Evolutionary conservation across 2,797 vertebrate genomes (phyloP), one percentile per base, ranked within the genome.

Genomic region (Microtus californicus): DNA sequence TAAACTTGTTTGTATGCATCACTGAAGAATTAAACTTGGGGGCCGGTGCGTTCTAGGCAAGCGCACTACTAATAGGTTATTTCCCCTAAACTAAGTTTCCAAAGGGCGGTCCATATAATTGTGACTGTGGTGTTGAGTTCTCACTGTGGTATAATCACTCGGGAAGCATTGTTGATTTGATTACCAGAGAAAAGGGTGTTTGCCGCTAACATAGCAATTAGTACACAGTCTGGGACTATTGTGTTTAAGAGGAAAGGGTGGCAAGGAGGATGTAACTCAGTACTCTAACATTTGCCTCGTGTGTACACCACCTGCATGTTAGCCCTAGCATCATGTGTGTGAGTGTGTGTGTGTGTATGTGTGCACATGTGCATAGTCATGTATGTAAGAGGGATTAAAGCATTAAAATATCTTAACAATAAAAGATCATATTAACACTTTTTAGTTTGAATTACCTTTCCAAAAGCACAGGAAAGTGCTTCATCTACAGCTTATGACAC

Each of bases 391-490:
- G 43, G 83, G 45, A 51, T 71, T 87, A 37, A 65, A 69, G 69
- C 45, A 67, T n/a, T 51, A 54, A 61, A 56, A 73, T 29, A 23
- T 56, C 88, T 81, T 88, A 83, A 93, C 74, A 88, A 59, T 34
- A 74, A 86, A 82, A 67, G 31, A 43, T 79, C 31, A 87, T 61
- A 83, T 88, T 89, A 78, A n/a, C 4, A 85, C n/a, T 56, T 86
- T 89, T 69, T 37, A 89, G 73, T 40, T 73, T 90, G 65, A 97
- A 78, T 61, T 51, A 65, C 74, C 91, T 95, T 94, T 80, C 37
- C 59, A 95, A 89, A 92, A 7, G 67, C 67, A 83, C 12, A 12
- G 17, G 34, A 77, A 89, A 45, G 82, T 78, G 76, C 4, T 23
- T 21, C 54, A 8, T 51, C 56, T 77, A 34, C 91, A 78, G 74